Evolutionary conservation across 2,888 invertebrate genomes (phyloP).

Genomic region (Stenchaetothrips biformis): DNA sequence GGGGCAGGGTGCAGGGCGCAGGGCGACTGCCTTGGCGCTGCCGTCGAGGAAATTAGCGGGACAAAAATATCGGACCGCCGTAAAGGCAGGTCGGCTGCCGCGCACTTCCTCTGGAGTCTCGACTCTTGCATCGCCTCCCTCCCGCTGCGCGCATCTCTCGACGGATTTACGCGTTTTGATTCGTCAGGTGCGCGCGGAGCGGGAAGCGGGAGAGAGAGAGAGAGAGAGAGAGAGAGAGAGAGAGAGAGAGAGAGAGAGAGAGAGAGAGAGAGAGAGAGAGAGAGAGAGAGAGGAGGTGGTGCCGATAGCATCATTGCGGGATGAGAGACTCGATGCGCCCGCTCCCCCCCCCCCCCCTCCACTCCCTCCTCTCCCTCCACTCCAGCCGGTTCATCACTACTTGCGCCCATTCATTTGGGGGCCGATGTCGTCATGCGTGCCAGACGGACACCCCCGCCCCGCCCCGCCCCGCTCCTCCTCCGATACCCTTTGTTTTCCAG

Average conservation of each 20-base stretch:
- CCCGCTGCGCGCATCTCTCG: no score
- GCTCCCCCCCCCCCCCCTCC: not conserved
- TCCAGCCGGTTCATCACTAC: not conserved
- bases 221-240: not conserved
- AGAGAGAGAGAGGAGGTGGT: not conserved
- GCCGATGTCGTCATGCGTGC: conserved; percentile 25
- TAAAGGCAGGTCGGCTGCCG: no score
- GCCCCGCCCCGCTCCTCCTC: conserved; percentile 37
- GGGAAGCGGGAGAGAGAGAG: not conserved
- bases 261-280: not conserved
- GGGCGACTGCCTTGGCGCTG: no score
- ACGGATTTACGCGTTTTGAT: no score
- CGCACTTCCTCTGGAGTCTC: no score
- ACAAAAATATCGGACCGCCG: no score
- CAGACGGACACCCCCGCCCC: not conserved
- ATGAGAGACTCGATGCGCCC: not conserved
- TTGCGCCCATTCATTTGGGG: conserved; percentile 5
- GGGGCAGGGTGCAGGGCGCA: no score
- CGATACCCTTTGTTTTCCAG: not conserved
- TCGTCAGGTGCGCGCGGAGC: no score
- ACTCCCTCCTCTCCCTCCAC: conserved; percentile 7
- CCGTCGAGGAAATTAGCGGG: no score
- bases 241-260: not conserved
- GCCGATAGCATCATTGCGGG: conserved; percentile 3
- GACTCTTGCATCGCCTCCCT: no score